Percentiles rank a stretch among this genome's conserved stretches.
Conservation (phyloP, 2,888 invertebrate genomes). For the Cryptophagus acutangulus region DNA sequence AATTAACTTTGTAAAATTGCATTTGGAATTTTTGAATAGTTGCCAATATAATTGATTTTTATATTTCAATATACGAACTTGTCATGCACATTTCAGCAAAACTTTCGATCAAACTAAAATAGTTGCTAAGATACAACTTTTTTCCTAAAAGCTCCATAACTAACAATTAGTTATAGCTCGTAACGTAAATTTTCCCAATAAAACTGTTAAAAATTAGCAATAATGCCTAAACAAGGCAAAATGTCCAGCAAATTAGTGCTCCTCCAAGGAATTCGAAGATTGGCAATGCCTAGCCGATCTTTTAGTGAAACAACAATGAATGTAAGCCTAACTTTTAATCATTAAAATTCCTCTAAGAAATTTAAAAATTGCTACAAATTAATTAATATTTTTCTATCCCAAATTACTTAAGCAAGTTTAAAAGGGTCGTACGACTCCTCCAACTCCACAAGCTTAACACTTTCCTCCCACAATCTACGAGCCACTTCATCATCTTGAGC, state of each 20-base stretch:
- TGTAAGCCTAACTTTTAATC: no score
- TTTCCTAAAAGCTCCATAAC: conserved; percentile 1
- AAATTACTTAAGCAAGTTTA: no score
- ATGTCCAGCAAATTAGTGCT: conserved; percentile 34
- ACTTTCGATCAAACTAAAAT: conserved; percentile 28
- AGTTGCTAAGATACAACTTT: conserved; percentile 27
- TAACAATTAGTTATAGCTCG: conserved; percentile 3
- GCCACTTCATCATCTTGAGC: conserved; percentile 55
- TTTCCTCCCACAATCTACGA: conserved; percentile 59
- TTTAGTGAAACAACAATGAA: conserved; percentile 39
- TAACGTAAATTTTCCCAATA: conserved; percentile 9
- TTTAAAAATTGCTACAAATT: no score
- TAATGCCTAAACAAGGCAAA: conserved; percentile 20
- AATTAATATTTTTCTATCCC: no score
- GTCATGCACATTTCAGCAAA: not conserved
- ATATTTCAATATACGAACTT: not conserved
- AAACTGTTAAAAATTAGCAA: conserved; percentile 12
- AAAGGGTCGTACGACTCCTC: conserved; percentile 45
- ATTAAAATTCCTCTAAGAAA: no score
- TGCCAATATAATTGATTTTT: not conserved
- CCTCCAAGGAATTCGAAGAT: conserved; percentile 38
- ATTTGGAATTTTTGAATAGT: not conserved
- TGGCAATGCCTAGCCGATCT: conserved; percentile 42
- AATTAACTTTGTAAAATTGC: no score
- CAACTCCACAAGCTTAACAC: conserved; percentile 53